A percentile compares a stretch with the other conserved stretches of the same genome.
Conservation (phyloP, 1,140 invertebrate species). For the Rhynchophorus ferrugineus region DNA sequence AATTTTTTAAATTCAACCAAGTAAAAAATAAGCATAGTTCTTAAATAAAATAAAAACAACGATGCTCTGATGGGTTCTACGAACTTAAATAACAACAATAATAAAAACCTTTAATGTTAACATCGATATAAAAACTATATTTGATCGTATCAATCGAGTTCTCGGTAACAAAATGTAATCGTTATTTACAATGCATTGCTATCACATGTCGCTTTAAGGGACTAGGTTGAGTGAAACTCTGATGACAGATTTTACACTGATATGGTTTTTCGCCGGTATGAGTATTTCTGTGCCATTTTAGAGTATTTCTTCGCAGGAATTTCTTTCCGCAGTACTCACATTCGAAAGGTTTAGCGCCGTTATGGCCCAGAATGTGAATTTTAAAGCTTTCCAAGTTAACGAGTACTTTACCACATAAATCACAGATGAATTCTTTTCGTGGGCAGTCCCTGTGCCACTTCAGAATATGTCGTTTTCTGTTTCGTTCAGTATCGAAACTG, state of each 20-base stretch:
- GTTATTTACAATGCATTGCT: background rate
- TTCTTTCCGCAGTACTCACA: constrained; percentile 31
- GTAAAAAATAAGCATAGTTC: too few relatives aligned
- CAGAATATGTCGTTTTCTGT: constrained; percentile 39
- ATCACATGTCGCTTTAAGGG: background rate
- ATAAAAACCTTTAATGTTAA: too few relatives aligned
- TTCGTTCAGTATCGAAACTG: constrained; percentile 20
- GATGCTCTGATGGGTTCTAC: too few relatives aligned
- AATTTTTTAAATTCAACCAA: too few relatives aligned
- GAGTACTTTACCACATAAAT: constrained; percentile 10
- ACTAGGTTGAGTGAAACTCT: constrained; percentile 2
- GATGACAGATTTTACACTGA: background rate
- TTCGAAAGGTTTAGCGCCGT: constrained; percentile 34
- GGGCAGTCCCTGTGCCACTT: constrained; percentile 61
- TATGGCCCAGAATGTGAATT: constrained; percentile 24
- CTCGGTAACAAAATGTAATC: too few relatives aligned
- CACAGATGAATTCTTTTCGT: constrained; percentile 4
- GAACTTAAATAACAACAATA: too few relatives aligned
- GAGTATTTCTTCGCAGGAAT: background rate
- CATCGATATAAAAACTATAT: too few relatives aligned
- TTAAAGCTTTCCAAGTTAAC: constrained; percentile 29
- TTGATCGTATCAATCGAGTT: too few relatives aligned
- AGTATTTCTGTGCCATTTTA: constrained; percentile 1
- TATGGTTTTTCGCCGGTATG: constrained; percentile 2
- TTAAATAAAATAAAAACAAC: too few relatives aligned